These are phyloP conservation scores for Thelaira solivaga DNA, from an alignment of 2,888 invertebrate species.

Conservation along the genomic window DNA sequence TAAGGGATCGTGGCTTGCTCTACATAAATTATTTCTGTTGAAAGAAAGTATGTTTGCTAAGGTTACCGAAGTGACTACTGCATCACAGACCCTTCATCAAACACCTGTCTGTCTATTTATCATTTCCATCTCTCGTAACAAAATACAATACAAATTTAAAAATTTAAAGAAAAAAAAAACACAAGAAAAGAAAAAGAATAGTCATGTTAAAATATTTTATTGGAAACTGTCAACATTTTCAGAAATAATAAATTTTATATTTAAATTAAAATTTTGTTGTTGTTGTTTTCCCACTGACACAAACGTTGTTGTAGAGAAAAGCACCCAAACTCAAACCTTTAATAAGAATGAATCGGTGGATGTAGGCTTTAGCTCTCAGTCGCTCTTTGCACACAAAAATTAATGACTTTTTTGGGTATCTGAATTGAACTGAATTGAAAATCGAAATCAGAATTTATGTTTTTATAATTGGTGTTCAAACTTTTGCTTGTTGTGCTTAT, in stretches of 20 bases:
- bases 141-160: neutral
- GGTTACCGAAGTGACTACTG: constrained; percentile 36
- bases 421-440: constrained; percentile 33
- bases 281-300: constrained; percentile 59
- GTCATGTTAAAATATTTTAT: constrained; percentile 62
- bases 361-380: neutral
- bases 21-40: too few species aligned
- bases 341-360: too few species aligned
- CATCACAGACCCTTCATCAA: neutral
- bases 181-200: constrained; percentile 16
- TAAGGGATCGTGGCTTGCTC: too few species aligned
- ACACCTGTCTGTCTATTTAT: neutral
- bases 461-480: constrained; percentile 60
- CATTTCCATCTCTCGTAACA: too few species aligned
- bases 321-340: too few species aligned
- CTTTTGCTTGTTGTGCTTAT: constrained; percentile 36
- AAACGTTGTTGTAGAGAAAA: too few species aligned
- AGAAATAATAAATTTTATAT: constrained; percentile 57
- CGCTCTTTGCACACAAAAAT: neutral
- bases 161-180: too few species aligned
- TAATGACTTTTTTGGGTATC: too few species aligned
- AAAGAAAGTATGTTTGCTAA: constrained; percentile 25
- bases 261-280: constrained; percentile 54
- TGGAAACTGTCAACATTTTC: constrained; percentile 63
- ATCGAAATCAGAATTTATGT: constrained; percentile 59